Base-by-base conservation (phyloP, 1,140 invertebrate genomes). In the Drosophila varians region DNA sequence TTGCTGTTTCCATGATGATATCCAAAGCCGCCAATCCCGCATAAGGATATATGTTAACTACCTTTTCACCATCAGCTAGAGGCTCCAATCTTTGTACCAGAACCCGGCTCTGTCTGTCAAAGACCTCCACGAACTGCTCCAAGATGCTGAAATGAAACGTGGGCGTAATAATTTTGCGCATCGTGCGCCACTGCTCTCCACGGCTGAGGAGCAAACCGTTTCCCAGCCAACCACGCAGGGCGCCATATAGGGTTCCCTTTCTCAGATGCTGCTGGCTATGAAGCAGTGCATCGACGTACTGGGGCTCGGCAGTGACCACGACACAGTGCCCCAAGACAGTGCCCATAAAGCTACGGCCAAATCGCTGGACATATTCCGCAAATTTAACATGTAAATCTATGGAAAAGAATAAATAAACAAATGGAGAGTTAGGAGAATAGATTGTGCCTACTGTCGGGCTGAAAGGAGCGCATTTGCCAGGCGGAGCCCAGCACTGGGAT, bases 81-180 rank as follows among this genome's bases (percentile, higher is more conserved):
- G 91, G 77, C 28, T 94, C 89, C 48, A 93, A 86, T 38, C 91
- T 74, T 26, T 92, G 69, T 8, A 97, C 90, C 51, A 97, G 91
- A 36, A 94, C 92, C 7, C 91, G 71, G 42, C 93, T 92, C 71
- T 96, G 94, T 52, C 93, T 92, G 71, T 96, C 94, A 82, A 97
- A 96, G 12, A 95, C 92, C 5, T 93, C 92, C 0, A 96, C 62
- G 90, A 96, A 97, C 65, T 95, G 92, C 52, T 96, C 93, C 19
- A 97, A 90, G 52, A 97, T 96, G 77, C 95, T 94, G 86, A 96
- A 96, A 90, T 97, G 96, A 82, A 97, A 97, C 1, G 96, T 94
- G 8, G 96, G 96, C 1, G 96, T 97, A 16, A 97, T 84, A 12
- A 89, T 89, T 49, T 87, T 90, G 3, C 88, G 48, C 5, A 84